Conservation (phyloP, 2,888 invertebrate species). For the Listrodromus nycthemerus region DNA sequence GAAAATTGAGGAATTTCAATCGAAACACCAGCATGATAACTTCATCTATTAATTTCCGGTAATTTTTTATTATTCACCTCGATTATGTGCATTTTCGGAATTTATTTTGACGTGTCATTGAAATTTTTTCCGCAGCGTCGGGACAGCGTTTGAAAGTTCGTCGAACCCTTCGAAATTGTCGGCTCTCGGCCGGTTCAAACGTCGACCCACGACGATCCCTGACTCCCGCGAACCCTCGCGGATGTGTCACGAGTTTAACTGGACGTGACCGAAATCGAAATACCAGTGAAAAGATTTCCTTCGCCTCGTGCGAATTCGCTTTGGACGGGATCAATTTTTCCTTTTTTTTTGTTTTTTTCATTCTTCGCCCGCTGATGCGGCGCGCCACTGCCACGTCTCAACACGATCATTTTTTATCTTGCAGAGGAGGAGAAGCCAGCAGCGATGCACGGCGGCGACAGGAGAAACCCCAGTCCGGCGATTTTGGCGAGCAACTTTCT, state of each 20-base stretch:
- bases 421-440: slow-evolving; percentile 82
- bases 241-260: slow-evolving; percentile 29
- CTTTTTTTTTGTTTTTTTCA: no score
- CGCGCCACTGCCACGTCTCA: not conserved
- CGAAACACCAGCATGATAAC: no score
- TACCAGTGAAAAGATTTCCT: slow-evolving; percentile 9
- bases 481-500: slow-evolving; percentile 83
- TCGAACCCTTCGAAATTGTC: not conserved
- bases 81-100: not conserved
- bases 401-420: slow-evolving; percentile 63
- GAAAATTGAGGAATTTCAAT: no score
- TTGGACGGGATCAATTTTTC: not conserved
- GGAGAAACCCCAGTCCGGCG: slow-evolving; percentile 81
- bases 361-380: not conserved
- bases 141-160: not conserved
- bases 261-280: slow-evolving; percentile 28
- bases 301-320: slow-evolving; percentile 16
- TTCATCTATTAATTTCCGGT: no score
- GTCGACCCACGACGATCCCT: slow-evolving; percentile 7
- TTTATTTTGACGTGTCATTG: not conserved
- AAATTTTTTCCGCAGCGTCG: not conserved
- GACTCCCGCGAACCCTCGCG: slow-evolving; percentile 8
- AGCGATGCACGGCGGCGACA: slow-evolving; percentile 83
- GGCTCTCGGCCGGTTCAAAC: not conserved
- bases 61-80: not conserved